Percentiles rank a stretch among this genome's conserved stretches.
phyloP scores from a whole-genome alignment of 2,797 vertebrate genomes.

The Ceyx erithaca region DNA sequence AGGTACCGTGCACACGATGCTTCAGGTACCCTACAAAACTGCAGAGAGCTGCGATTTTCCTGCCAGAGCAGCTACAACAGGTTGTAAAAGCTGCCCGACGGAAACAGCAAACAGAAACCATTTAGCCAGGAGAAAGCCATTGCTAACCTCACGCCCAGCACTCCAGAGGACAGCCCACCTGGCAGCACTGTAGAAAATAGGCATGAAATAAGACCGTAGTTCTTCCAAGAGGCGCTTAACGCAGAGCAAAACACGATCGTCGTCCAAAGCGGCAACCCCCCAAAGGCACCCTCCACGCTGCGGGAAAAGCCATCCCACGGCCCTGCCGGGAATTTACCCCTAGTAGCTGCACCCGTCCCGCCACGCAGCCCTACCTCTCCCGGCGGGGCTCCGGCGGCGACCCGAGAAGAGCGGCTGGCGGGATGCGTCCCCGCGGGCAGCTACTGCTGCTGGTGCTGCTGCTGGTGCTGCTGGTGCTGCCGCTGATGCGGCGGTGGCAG shows the following conservation, averaged over 20 bases:
- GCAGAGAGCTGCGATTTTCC: rapidly evolving
- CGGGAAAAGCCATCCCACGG: not conserved
- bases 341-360: not conserved
- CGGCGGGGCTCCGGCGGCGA: not conserved
- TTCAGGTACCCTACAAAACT: rapidly evolving
- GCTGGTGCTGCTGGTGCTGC: too few relatives aligned
- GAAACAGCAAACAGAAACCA: not conserved
- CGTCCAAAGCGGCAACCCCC: not conserved
- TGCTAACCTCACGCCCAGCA: rapidly evolving
- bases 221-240: not conserved
- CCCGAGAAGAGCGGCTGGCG: too few relatives aligned
- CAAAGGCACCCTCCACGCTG: not conserved
- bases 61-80: not conserved
- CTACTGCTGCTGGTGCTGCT: not conserved
- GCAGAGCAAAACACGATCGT: rapidly evolving
- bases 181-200: rapidly evolving
- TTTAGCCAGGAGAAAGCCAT: not conserved
- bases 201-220: rapidly evolving
- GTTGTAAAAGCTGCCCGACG: not conserved
- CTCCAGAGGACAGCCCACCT: rapidly evolving
- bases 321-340: not conserved
- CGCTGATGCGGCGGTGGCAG: too few relatives aligned
- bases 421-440: not conserved
- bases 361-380: not conserved
- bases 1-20: rapidly evolving